Percentiles rank a stretch among this genome's conserved stretches.
These are phyloP conservation scores for Picus viridis DNA, from an alignment of 2,797 vertebrate genomes.

Conservation along the genomic window DNA sequence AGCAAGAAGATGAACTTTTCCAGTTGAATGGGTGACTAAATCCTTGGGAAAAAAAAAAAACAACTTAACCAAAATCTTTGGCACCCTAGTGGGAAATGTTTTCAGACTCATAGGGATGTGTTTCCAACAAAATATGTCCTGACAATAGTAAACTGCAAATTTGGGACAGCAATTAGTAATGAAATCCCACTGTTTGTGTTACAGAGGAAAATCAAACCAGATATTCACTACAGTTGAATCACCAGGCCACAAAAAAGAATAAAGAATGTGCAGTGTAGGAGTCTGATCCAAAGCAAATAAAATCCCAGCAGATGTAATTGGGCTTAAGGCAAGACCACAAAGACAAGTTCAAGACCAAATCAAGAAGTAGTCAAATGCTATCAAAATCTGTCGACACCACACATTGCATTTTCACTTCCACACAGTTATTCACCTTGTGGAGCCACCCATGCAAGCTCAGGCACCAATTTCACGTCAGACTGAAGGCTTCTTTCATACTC, in stretches of 20 bases:
- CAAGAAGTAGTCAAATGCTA: not conserved
- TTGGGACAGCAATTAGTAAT: not conserved
- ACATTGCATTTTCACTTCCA: not conserved
- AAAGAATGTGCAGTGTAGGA: not conserved
- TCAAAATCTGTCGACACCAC: not conserved
- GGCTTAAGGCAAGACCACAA: not conserved
- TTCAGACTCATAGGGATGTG: not conserved
- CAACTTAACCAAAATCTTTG: not conserved
- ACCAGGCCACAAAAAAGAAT: not conserved
- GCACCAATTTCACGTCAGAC: not conserved
- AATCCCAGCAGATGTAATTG: not conserved
- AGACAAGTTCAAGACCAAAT: not conserved
- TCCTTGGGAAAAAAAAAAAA: not conserved
- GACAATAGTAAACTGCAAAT: not conserved
- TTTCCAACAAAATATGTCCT: not conserved
- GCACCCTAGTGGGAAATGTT: not conserved
- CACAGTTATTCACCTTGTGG: not conserved
- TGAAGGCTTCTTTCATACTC: constrained; percentile 69
- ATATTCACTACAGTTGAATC: not conserved
- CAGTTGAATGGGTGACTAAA: not conserved
- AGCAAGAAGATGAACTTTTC: not conserved
- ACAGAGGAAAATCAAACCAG: not conserved
- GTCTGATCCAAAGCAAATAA: not conserved
- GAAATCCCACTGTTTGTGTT: not conserved
- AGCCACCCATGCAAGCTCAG: not conserved